Base-by-base conservation (phyloP, 2,113 vertebrate genomes). In the Oryzias woworae region DNA sequence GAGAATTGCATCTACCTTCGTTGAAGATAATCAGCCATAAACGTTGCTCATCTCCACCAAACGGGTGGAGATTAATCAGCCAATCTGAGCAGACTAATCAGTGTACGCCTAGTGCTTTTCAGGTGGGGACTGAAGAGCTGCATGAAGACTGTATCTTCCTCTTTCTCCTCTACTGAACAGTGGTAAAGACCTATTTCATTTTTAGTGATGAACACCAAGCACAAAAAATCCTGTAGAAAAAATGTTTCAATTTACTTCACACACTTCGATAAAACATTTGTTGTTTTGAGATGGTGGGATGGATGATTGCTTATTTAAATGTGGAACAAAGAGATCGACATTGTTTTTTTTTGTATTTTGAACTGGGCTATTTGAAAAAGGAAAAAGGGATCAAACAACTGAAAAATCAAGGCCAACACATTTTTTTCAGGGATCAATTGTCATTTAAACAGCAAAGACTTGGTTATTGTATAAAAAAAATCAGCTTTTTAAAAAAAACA, bases 21-120 rank as follows among this genome's bases (percentile, higher is more conserved):
- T 66, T 58, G 76, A 77, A 68, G 72, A 81, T 82, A 90, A 90
- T 90, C 88, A 88, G 79, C 74, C 68, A 62, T 84, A 87, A 90
- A 86, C 72, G 79, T 65, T 77, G 71, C 84, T 86, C 26, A 57
- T 82, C 81, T 79, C 76, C 75, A 82, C 52, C 66, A 47, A 78
- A 87, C 75, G 26, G 82, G 65, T 65, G 50, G 84, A 86, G 82
- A 87, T 83, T 88, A 88, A 88, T 85, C 82, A 87, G 82, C 73
- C 82, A 71, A 81, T 75, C 81, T 71, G 70, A 82, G 68, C 62
- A 53, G 75, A 72, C 85, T 79, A 83, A 90, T 88, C 88, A 88
- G 81, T 88, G 83, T 55, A 75, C 69, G 62, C 73, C 69, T 62
- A 78, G 81, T 80, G 80, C 71, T 81, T 83, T 74, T 72, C 47